Base-by-base conservation (phyloP, 2,797 vertebrate genomes). In the Todus mexicanus region DNA sequence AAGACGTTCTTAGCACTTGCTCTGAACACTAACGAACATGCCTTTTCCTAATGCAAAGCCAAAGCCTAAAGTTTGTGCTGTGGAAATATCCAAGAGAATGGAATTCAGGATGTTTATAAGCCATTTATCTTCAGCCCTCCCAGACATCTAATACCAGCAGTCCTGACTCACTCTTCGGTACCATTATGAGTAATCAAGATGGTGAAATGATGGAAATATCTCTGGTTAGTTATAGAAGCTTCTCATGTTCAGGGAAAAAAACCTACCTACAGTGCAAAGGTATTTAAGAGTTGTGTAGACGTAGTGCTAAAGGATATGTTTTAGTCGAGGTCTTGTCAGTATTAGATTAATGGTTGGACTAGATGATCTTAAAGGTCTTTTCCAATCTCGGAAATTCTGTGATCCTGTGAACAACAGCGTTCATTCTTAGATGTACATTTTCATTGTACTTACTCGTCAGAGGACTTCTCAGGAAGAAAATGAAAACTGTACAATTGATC, bases 81-180 rank as follows among this genome's bases (percentile, higher is more conserved):
- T 76, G 75, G n/a, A 94, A 84, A 89, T 83, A 66, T 50, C 70
- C 37, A 63, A 29, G 56, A 38, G n/a, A 87, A 29, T 80, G 69
- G 74, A 95, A 80, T 42, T 92, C 69, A 25, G 66, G 51, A 57
- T 87, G 64, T 83, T 90, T 73, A 33, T 86, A 94, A 88, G 56
- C 56, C 84, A 68, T 66, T 93, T 95, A 93, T 91, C 92, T 83
- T 91, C 56, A 78, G 3, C 53, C 61, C 59, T 92, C 12, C 27
- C 38, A 77, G 75, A 61, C 38, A 27, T 86, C 80, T 84, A 84
- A 79, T 89, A 45, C 5, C 43, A 61, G 35, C 33, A 81, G 54
- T 81, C 54, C 57, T 93, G 92, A 83, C 37, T 94, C 65, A 43
- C 15, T 61, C 31, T 80, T 82, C 50, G 74, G 6, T 75, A 40